phyloP scores from a whole-genome alignment of 2,797 vertebrate species.

The Manis crassicaudata region DNA sequence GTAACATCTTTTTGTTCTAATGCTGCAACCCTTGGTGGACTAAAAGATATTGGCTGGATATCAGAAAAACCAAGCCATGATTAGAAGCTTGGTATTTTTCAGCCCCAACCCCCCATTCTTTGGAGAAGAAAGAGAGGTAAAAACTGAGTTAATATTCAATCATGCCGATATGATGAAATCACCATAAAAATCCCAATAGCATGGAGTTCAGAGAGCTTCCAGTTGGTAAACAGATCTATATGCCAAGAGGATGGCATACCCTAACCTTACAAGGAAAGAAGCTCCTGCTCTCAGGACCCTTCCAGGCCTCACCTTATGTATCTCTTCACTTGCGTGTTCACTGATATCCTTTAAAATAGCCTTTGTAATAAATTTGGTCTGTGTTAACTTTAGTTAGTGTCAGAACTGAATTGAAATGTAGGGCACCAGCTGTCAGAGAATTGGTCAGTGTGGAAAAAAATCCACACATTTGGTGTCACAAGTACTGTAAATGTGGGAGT shows the following conservation, averaged over 20 bases:
- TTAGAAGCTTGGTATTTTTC: not conserved
- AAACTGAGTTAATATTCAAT: not conserved
- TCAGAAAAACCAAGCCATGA: not conserved
- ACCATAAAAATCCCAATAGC: not conserved
- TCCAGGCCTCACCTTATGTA: not conserved
- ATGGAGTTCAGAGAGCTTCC: not conserved
- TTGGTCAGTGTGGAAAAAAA: not conserved
- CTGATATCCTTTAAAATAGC: not conserved
- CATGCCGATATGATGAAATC: not conserved
- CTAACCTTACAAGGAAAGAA: not conserved
- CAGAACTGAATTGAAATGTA: not conserved
- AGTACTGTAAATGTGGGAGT: not conserved
- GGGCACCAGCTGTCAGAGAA: not conserved
- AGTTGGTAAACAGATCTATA: not conserved
- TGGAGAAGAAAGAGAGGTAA: not conserved
- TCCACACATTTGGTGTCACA: not conserved
- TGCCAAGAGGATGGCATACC: not conserved
- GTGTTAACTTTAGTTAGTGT: not conserved
- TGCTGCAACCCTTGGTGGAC: not conserved
- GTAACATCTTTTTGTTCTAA: not conserved
- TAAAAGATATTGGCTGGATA: not conserved
- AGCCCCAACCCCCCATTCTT: not conserved
- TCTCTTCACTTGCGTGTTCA: not conserved
- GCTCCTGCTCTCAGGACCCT: not conserved
- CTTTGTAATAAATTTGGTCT: not conserved